Base-by-base conservation (phyloP, 2,797 vertebrate genomes). In the Acipenser ruthenus region DNA sequence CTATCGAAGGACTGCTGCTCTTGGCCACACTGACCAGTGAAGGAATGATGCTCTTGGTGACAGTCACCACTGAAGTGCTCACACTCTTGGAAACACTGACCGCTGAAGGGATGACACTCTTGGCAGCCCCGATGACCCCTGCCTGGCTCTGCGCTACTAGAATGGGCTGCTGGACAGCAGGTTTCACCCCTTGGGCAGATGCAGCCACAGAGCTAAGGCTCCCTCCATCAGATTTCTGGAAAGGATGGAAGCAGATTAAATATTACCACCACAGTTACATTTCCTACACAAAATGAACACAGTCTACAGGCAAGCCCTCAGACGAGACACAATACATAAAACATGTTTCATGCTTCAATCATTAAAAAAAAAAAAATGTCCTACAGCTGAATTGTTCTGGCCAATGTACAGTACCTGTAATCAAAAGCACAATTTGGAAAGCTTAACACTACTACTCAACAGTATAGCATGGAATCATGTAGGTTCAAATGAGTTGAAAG, bases 101-200 rank as follows among this genome's bases (percentile, higher is more conserved):
- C 2, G 72, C 49, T 4, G 80, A 60, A 15, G 75, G 65, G 11
- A 87, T 87, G 78, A 86, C 80, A 7, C 64, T 89, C 71, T 91
- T 91, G 1, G 89, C 83, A 0, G 86, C 85, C 23, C 70, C 88
- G 76, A 90, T 88, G 52, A 91, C 77, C 1, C 89, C 92, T 37
- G 91, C 90, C 80, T 91, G 93, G 80, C 86, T 94, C 77, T 91
- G 80, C 71, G 92, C 88, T 73, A 94, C 84, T 64, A 93, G 83
- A 15, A 90, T 77, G 0, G 89, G 88, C 10, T 92, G 94, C 71
- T 94, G 94, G 61, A 89, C 81, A 11, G 85, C 64, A 6, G 87
- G 69, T 79, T 93, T 96, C 70, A 83, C 75, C 13, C 82, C 71
- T 65, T 83, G 73, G 50, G 78, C 52, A 55, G 77, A 61, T 67